Conservation (phyloP, 2,113 vertebrate genomes). For the Limnothrissa miodon region DNA sequence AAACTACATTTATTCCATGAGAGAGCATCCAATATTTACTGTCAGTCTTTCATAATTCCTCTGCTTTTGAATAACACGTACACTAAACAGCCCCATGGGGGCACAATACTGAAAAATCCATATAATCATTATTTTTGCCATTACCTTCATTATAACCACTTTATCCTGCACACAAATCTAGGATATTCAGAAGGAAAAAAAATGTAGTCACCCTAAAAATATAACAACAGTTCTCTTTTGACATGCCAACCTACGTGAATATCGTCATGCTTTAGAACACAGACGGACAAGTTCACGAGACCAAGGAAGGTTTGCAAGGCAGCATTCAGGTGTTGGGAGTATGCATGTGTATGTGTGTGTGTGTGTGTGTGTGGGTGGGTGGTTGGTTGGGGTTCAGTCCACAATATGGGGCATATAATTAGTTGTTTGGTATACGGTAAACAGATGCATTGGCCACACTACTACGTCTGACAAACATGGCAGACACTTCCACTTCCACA, state of each 20-base stretch:
- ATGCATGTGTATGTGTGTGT: neutral
- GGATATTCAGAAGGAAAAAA: neutral
- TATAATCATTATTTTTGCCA: neutral
- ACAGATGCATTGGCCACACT: neutral
- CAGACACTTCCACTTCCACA: neutral
- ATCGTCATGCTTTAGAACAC: conserved; percentile 8
- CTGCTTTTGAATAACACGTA: neutral
- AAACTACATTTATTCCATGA: neutral
- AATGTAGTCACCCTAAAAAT: neutral
- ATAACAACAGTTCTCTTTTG: neutral
- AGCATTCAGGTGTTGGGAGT: neutral
- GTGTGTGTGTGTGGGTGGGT: too few species aligned
- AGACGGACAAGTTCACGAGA: neutral
- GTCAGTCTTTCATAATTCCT: neutral
- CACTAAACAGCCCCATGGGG: neutral
- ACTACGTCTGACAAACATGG: neutral
- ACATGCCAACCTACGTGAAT: neutral
- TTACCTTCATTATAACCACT: neutral
- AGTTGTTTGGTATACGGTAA: neutral
- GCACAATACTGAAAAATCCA: neutral
- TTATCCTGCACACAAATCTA: neutral
- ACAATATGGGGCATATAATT: neutral
- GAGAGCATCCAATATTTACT: neutral
- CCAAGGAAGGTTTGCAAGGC: neutral
- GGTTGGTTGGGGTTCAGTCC: too few species aligned